Base-by-base conservation (phyloP, 2,797 vertebrate genomes). In the Danio kyathit region DNA sequence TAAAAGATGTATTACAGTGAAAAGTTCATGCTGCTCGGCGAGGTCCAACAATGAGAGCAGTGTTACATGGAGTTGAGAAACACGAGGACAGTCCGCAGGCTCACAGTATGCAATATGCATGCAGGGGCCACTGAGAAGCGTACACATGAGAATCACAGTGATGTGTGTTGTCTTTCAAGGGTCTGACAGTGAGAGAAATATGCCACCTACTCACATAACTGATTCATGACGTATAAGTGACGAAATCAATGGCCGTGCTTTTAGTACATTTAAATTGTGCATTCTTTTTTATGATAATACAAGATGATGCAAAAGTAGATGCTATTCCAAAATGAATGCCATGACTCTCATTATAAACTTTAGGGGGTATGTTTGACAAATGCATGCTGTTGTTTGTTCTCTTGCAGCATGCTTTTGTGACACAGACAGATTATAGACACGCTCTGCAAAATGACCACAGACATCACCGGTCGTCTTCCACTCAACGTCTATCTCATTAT, bases 401-500 rank as follows among this genome's bases (percentile, higher is more conserved):
- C 13, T 81, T 49, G 61, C 86, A 93, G 90, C 89, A 88, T 90
- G 89, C 84, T 69, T 88, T 81, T 92, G 90, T 87, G 81, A 91
- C 73, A 14, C 87, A 66, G 84, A 81, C 81, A 86, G 75, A 82
- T 74, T 69, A 80, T 80, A 11, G 70, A 88, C 80, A 80, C 67
- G 1, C 38, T 83, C 85, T 87, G 90, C 89, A 92, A 89, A 74
- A 95, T 95, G 93, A 87, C 89, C 3, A 88, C 89, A 6, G 89
- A 91, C 61, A 85, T 84, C 11, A 79, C 91, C 65, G 90, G 92
- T 81, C 87, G 90, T 77, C 90, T 94, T 76, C 92, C 94, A 0
- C 89, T 95, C 76, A 95, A 95, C n/a, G 83, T 94, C 78, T 95
- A 93, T 83, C 89, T 95, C 87, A 91, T 94, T 86, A 91, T 94